Conservation (phyloP, 2,888 invertebrate species). For the Agrochola circellaris region DNA sequence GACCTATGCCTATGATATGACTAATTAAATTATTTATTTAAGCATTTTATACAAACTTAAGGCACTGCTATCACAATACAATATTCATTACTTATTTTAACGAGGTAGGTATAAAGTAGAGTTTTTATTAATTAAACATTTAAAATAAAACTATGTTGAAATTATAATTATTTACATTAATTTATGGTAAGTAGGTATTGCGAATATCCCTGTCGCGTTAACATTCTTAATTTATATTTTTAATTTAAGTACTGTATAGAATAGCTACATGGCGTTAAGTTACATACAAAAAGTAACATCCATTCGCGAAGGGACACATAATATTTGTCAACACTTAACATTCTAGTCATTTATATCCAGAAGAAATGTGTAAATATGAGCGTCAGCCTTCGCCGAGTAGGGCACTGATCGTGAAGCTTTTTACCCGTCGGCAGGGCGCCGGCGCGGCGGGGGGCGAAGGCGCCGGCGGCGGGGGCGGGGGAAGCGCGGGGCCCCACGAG, state of each 20-base stretch:
- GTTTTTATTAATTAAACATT: constrained; percentile 23
- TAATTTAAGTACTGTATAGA: constrained; percentile 47
- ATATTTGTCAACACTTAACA: constrained; percentile 56
- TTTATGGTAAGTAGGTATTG: constrained; percentile 64
- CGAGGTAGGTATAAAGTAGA: constrained; percentile 66
- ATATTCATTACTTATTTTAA: constrained; percentile 61
- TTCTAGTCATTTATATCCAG: constrained; percentile 54
- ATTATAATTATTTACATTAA: constrained; percentile 55
- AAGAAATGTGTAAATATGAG: constrained; percentile 24
- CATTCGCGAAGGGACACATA: constrained; percentile 45
- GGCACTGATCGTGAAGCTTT: constrained; percentile 89
- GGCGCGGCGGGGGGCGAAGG: constrained; percentile 79
- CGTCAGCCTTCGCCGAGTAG: constrained; percentile 87
- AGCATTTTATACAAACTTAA: constrained; percentile 68
- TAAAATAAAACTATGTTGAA: constrained; percentile 31
- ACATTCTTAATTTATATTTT: constrained; percentile 13
- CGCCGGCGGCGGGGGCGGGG: constrained; percentile 73
- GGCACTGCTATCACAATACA: constrained; percentile 85
- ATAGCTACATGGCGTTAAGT: constrained; percentile 22
- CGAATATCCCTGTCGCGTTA: constrained; percentile 64
- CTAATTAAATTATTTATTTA: constrained; percentile 44
- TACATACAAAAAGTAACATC: constrained; percentile 22
- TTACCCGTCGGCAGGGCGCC: constrained; percentile 83
- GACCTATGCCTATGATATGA: background rate
- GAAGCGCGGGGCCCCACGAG: constrained; percentile 81